Conservation (phyloP, 1,140 invertebrate species). For the Drosophila auraria region DNA sequence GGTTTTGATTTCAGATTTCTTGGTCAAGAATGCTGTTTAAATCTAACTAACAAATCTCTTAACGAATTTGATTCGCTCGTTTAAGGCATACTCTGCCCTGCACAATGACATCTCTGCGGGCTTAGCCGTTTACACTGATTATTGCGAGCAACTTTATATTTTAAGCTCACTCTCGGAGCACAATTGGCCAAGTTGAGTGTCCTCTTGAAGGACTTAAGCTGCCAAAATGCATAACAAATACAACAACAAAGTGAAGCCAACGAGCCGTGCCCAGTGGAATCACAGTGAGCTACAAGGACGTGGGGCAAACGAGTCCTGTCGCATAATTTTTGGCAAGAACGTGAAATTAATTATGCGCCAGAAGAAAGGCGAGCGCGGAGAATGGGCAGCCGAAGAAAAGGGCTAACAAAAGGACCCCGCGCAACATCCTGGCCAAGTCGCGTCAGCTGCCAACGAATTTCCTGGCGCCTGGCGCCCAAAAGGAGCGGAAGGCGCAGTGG, state of each 20-base stretch:
- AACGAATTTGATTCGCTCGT: not conserved
- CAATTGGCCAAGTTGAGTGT: constrained; percentile 33
- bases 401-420: constrained; percentile 23
- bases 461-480: constrained; percentile 38
- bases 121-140: constrained; percentile 32
- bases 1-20: too few species aligned
- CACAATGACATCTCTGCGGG: constrained; percentile 5
- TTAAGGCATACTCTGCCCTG: not conserved
- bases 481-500: constrained; percentile 27
- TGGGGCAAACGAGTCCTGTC: constrained; percentile 62
- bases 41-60: not conserved
- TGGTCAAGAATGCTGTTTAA: not conserved
- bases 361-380: constrained; percentile 57
- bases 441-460: constrained; percentile 70
- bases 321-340: constrained; percentile 80
- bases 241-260: constrained; percentile 9
- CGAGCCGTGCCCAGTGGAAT: constrained; percentile 35
- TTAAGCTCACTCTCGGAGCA: constrained; percentile 16
- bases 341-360: constrained; percentile 80
- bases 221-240: constrained; percentile 45
- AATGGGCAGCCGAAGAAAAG: constrained; percentile 12
- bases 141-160: constrained; percentile 15
- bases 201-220: constrained; percentile 27
- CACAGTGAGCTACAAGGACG: constrained; percentile 46
- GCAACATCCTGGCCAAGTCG: constrained; percentile 49